Evolutionary conservation across 1,140 invertebrate species (phyloP).

Genomic region (Aphelenchoides fujianensis): DNA sequence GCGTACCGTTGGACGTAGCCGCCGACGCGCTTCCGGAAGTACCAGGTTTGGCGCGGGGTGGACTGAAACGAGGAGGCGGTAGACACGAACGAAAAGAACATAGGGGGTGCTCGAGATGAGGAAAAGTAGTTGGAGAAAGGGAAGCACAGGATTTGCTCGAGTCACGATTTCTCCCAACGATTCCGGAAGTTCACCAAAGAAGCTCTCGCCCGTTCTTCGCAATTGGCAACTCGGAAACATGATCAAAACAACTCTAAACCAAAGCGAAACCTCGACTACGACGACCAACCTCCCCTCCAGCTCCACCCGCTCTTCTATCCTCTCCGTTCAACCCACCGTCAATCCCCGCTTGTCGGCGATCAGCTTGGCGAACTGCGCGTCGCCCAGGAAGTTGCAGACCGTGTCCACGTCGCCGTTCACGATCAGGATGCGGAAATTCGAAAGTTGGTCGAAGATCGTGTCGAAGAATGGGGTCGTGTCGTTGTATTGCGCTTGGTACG

Average conservation of each 20-base stretch:
- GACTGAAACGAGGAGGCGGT: slow-evolving; percentile 7
- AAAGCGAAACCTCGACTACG: background rate
- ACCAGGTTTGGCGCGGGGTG: background rate
- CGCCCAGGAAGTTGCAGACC: slow-evolving; percentile 19
- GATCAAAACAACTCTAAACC: no score
- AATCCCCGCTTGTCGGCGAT: background rate
- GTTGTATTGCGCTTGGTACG: background rate
- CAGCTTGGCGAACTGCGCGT: slow-evolving; percentile 7
- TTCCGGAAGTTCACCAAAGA: no score
- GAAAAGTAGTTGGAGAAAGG: no score
- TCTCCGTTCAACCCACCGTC: background rate
- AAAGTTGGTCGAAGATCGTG: background rate
- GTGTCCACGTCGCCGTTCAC: slow-evolving; percentile 18
- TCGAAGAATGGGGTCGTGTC: background rate
- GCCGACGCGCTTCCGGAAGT: slow-evolving; percentile 8
- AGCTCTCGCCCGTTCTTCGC: no score
- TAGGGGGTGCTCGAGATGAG: no score
- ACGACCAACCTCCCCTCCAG: background rate
- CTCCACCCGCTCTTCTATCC: background rate
- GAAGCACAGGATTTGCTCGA: no score
- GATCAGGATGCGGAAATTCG: slow-evolving; percentile 16
- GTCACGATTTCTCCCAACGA: no score
- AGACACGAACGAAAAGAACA: no score
- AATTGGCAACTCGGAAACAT: no score
- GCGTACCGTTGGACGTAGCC: slow-evolving; percentile 13